Percentiles rank a stretch among this genome's conserved stretches.
These are phyloP conservation scores for Salticus scenicus DNA, from an alignment of 2,888 invertebrate species.

Conservation along the genomic window DNA sequence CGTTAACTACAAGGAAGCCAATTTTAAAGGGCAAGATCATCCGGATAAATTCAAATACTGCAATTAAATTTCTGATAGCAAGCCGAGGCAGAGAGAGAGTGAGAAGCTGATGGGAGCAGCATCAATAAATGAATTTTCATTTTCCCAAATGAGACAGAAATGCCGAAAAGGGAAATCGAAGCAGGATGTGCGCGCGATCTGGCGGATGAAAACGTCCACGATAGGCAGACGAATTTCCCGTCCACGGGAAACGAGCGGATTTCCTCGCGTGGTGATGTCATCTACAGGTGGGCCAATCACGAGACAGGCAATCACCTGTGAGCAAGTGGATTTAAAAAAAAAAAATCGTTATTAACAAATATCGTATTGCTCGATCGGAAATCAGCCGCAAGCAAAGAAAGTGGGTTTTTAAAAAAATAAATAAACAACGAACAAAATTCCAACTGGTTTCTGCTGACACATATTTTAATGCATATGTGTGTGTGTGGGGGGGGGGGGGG, in stretches of 20 bases:
- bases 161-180: not conserved
- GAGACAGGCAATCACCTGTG: constrained; percentile 53
- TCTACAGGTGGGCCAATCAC: constrained; percentile 61
- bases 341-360: too few relatives aligned
- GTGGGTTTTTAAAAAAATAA: constrained; percentile 38
- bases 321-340: not conserved
- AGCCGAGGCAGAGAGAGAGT: too few relatives aligned
- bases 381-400: constrained; percentile 20
- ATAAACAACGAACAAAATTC: not conserved
- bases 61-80: too few relatives aligned
- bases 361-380: too few relatives aligned
- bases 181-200: constrained; percentile 45
- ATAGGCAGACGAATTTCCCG: constrained; percentile 40
- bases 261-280: constrained; percentile 60
- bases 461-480: too few relatives aligned
- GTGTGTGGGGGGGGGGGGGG: too few relatives aligned
- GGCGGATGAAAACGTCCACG: constrained; percentile 38
- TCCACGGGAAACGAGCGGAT: constrained; percentile 43
- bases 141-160: not conserved
- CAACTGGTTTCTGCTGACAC: constrained; percentile 19
- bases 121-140: too few relatives aligned
- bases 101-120: too few relatives aligned
- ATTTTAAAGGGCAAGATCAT: too few relatives aligned
- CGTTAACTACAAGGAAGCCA: too few relatives aligned
- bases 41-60: too few relatives aligned